These are phyloP conservation scores for Crotophaga sulcirostris DNA, from an alignment of 2,113 vertebrate genomes.

Conservation along the genomic window DNA sequence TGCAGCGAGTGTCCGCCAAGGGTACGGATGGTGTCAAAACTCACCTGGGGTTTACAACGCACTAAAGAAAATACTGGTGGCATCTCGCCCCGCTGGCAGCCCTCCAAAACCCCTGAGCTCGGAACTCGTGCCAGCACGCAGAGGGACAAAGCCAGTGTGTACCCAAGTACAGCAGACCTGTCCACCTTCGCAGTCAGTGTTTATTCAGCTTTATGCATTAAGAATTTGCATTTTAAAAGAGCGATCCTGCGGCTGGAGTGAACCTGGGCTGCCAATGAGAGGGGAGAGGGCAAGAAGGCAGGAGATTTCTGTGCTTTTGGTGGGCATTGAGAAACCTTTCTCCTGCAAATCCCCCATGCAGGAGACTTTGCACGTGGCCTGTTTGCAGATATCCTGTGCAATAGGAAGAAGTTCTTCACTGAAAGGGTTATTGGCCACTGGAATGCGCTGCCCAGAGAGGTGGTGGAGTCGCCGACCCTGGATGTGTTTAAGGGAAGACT, in stretches of 20 bases:
- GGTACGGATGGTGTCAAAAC: not conserved
- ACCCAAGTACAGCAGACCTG: not conserved
- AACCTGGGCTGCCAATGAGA: not conserved
- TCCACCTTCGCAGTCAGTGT: not conserved
- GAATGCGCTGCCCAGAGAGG: no score
- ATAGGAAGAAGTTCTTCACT: no score
- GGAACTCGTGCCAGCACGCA: not conserved
- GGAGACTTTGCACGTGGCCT: not conserved
- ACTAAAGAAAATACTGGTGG: conserved; percentile 53
- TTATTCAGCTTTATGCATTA: conserved; percentile 28
- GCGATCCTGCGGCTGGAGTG: not conserved
- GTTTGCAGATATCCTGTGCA: not conserved
- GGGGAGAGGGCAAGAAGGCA: not conserved
- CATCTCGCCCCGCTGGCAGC: conserved; percentile 1
- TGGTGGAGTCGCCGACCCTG: no score
- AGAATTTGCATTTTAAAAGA: not conserved
- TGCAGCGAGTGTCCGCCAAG: not conserved
- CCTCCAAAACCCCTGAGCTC: not conserved
- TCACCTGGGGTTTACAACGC: conserved; percentile 21
- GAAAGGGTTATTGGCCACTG: no score
- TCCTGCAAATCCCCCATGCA: accelerated
- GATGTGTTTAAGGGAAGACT: no score
- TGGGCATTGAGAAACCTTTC: not conserved
- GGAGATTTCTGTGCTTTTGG: not conserved
- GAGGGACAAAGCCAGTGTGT: conserved; percentile 38